Evolutionary conservation across 2,797 vertebrate genomes (phyloP).

Genomic region (Hoplostethus atlanticus): DNA sequence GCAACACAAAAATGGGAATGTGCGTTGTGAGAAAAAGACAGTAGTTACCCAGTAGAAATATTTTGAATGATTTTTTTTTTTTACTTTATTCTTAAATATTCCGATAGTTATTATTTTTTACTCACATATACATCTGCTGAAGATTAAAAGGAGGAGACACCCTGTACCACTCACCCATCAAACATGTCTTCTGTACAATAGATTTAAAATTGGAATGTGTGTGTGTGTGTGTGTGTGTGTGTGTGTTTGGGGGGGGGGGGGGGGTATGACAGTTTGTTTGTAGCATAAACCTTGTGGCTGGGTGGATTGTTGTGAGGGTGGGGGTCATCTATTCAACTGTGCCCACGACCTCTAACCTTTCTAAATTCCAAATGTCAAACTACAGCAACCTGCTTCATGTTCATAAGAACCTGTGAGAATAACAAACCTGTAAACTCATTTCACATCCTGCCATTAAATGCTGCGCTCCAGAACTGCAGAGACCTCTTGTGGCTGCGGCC

Average conservation of each 20-base stretch:
- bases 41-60: too few relatives aligned
- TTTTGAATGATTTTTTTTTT: too few relatives aligned
- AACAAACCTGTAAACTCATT: background rate
- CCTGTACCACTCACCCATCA: background rate
- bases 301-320: background rate
- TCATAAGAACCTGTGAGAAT: background rate
- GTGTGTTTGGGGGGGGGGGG: background rate
- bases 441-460: background rate
- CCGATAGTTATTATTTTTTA: too few relatives aligned
- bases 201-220: background rate
- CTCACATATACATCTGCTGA: too few relatives aligned
- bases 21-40: too few relatives aligned
- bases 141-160: background rate
- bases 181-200: background rate
- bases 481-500: slow-evolving; percentile 64
- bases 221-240: background rate
- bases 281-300: slow-evolving; percentile 20
- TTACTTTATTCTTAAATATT: too few relatives aligned
- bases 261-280: slow-evolving; percentile 20
- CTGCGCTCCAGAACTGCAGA: slow-evolving; percentile 35
- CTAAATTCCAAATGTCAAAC: slow-evolving; percentile 31
- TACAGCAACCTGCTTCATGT: slow-evolving; percentile 23
- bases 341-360: slow-evolving; percentile 35
- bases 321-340: slow-evolving; percentile 5
- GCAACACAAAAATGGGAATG: too few relatives aligned